Evolutionary conservation across 2,888 invertebrate genomes (phyloP), one percentile per base, ranked within the genome.

Genomic region (Sericinus montela): DNA sequence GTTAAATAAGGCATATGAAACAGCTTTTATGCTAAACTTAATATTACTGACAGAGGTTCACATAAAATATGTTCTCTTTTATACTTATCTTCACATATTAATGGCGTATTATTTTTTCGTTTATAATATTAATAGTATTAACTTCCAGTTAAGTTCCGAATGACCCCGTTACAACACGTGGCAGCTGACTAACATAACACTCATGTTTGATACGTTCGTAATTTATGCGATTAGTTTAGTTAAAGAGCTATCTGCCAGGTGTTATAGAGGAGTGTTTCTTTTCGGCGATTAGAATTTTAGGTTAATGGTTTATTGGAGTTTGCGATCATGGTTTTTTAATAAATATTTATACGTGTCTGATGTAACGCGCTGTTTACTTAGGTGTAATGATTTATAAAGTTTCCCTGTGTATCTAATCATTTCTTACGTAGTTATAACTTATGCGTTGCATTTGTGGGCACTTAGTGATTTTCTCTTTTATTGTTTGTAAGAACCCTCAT

Each of bases 241-340:
- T 16, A 15, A 44, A 44, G 45, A 38, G 45, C 44, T 49, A 44
- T 30, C 49, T 16, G 45, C 45, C 45, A 50, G 45, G 49, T 50
- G 49, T 45, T 16, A 30, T 16, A 25, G 44, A 10, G 19, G 47
- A 41, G 47, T 38, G 48, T 44, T 19, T 32, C 48, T 16, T 16
- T 32, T n/a, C 6, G 28, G 15, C 19, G n/a, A 45, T 50, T 50
- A 36, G 23, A 40, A 40, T 45, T 45, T 50, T 44, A 40, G 49
- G 49, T 45, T 50, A 50, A 50, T 50, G 45, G 28, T 39, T 49
- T 32, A 30, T 40, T 30, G 28, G 49, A 50, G 30, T 45, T 40
- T 28, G 40, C 49, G 45, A 45, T 36, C 35, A 45, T 45, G 28
- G 15, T 13, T n/a, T 10, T 4, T 45, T 50, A 41, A 50, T 50